Percentiles rank a stretch among this genome's conserved stretches.
Evolutionary conservation across 2,888 invertebrate species (phyloP).

Genomic region (Didymodactylos carnosus): DNA sequence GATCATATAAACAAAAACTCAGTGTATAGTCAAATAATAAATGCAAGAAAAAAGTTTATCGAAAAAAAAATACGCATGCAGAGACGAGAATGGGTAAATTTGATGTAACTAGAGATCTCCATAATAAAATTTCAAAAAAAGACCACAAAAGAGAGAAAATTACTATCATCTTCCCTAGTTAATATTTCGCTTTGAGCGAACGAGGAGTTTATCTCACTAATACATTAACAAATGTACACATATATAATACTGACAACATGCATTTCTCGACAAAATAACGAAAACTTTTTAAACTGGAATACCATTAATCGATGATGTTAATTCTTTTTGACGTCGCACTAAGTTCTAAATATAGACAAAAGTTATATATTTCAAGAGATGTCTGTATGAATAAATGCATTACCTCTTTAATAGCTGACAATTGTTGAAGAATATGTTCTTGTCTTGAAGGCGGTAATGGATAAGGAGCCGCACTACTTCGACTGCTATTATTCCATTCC

Average conservation of each 20-base stretch:
- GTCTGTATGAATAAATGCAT: not conserved
- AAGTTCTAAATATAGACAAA: not conserved
- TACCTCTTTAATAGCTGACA: conserved; percentile 9
- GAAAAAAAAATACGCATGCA: too few relatives aligned
- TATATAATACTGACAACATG: not conserved
- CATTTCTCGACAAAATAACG: not conserved
- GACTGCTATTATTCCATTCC: not conserved
- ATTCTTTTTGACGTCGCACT: conserved; percentile 7
- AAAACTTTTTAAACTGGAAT: not conserved
- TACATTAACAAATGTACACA: not conserved
- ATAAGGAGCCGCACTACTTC: not conserved
- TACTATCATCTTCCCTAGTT: too few relatives aligned
- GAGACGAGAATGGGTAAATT: too few relatives aligned
- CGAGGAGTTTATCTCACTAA: too few relatives aligned
- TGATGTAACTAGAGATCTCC: too few relatives aligned
- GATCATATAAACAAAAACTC: too few relatives aligned
- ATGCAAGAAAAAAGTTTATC: too few relatives aligned
- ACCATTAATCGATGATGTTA: conserved; percentile 1
- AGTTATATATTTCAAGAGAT: not conserved
- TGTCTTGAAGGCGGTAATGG: conserved; percentile 4
- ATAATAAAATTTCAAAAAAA: too few relatives aligned
- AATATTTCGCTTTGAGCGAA: too few relatives aligned
- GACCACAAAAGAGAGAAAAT: too few relatives aligned
- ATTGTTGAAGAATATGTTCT: conserved; percentile 10
- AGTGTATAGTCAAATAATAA: too few relatives aligned